Evolutionary conservation across 2,797 vertebrate genomes (phyloP).

Genomic region (Danio jaintianensis): DNA sequence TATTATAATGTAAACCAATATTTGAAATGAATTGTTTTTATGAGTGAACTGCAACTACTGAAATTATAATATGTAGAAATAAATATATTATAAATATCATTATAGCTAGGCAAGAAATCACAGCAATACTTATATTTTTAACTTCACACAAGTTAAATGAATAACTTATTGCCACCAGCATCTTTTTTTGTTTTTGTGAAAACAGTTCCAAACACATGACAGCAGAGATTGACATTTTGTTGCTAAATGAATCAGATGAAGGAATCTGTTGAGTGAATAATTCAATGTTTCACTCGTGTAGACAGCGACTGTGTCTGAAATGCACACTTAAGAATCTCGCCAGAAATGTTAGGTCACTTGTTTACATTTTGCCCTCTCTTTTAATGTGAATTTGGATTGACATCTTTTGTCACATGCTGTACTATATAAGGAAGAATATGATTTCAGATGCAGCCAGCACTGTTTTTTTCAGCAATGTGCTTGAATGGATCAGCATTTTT

Average conservation of each 20-base stretch:
- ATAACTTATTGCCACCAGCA: neutral
- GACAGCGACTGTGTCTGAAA: no score
- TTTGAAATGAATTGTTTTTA: neutral
- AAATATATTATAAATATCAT: neutral
- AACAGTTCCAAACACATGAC: neutral
- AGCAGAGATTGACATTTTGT: neutral
- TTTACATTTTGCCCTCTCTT: no score
- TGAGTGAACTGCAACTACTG: neutral
- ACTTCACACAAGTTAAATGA: neutral
- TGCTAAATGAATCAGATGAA: neutral
- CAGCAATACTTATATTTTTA: neutral
- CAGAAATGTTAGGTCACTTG: no score
- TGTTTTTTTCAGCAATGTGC: no score
- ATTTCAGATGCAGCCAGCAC: no score
- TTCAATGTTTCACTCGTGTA: neutral
- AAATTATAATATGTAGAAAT: neutral
- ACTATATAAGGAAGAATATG: no score
- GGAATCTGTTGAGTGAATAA: slow-evolving; percentile 3
- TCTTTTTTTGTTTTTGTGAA: slow-evolving; percentile 1
- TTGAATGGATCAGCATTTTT: neutral
- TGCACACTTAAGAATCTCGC: no score
- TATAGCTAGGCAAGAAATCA: neutral
- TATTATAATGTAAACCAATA: neutral
- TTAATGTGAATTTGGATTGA: no score
- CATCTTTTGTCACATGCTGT: no score